Evolutionary conservation across 1,140 invertebrate species (phyloP), one percentile per base, ranked within the genome.

Genomic region (Leptinotarsa lineolata): DNA sequence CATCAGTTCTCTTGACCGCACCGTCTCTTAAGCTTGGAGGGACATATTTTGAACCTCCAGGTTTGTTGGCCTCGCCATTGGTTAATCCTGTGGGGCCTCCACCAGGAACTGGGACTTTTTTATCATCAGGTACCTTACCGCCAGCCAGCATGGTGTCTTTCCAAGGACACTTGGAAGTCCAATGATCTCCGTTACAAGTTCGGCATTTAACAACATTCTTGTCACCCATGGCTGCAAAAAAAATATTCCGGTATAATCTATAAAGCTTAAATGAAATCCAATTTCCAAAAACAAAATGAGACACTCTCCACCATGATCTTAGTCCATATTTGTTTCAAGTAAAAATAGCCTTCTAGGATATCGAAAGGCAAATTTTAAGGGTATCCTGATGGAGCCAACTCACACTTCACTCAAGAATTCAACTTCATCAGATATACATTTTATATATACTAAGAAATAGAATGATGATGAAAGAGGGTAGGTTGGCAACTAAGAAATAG

Each of bases 161-260:
- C 88, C 95, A 99, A 2, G 97, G 97, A 89, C 97, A 99, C 78
- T 95, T 95, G 63, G 95, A 91, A 6, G 96, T 98, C 96, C 97
- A 99, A 88, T 99, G 97, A 78, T 98, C 97, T 18, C 95, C 95
- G 81, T 95, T 95, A 87, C 97, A 99, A 72, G 93, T 95, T 84
- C 97, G 90, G 83, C 97, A 99, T 82, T 95, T 96, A 68, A 98
- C 94, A 79, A 95, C 90, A 78, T 93, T 92, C 82, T 92, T 94
- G 77, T 91, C 89, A 18, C 88, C 89, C 81, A 89, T 30, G 65
- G 79, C 82, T 83, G 61, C 59, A 80, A 77, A 68, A 68, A 72
- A 54, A 69, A 65, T 68, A 68, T 16, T 1, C 13, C 48, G 4
- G 48, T 54, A 39, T 39, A 39, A 39, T 39, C 30, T 39, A 21